Conservation (phyloP, 2,888 invertebrate species). For the Apodemia duryi region DNA sequence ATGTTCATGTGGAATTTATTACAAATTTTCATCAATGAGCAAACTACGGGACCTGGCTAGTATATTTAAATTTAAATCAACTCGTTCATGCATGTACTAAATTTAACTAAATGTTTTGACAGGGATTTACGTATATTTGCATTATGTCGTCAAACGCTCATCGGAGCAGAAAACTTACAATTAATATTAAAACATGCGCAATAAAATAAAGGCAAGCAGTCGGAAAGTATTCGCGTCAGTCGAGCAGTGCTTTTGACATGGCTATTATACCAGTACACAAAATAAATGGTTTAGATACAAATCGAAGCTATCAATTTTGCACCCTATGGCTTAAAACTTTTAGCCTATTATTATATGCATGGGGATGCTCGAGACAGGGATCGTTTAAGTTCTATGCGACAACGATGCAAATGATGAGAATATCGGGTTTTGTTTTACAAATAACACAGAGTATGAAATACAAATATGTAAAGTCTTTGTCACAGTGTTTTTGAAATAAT, state of each 20-base stretch:
- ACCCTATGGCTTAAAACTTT: slow-evolving; percentile 29
- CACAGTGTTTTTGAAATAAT: background rate
- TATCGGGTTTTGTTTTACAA: slow-evolving; percentile 45
- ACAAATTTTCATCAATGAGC: background rate
- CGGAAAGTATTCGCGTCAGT: slow-evolving; percentile 69
- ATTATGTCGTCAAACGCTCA: slow-evolving; percentile 38
- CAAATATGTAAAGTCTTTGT: background rate
- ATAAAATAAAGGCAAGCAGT: slow-evolving; percentile 70
- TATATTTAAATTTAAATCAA: slow-evolving; percentile 22
- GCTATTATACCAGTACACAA: slow-evolving; percentile 54
- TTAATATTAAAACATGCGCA: slow-evolving; percentile 76
- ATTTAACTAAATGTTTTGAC: slow-evolving; percentile 58
- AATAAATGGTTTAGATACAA: slow-evolving; percentile 25
- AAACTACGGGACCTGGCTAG: background rate
- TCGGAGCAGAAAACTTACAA: slow-evolving; percentile 68
- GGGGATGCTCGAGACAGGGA: slow-evolving; percentile 34
- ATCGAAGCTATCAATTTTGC: slow-evolving; percentile 27
- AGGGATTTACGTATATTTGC: slow-evolving; percentile 46
- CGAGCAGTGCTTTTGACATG: slow-evolving; percentile 66
- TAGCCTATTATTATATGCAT: slow-evolving; percentile 27
- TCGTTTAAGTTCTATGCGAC: slow-evolving; percentile 40
- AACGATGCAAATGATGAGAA: slow-evolving; percentile 53
- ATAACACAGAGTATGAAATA: slow-evolving; percentile 25
- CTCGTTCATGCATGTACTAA: slow-evolving; percentile 36
- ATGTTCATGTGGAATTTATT: too few species aligned